Evolutionary conservation across 1,140 invertebrate species (phyloP).

Genomic region (Heterodera schachtii): DNA sequence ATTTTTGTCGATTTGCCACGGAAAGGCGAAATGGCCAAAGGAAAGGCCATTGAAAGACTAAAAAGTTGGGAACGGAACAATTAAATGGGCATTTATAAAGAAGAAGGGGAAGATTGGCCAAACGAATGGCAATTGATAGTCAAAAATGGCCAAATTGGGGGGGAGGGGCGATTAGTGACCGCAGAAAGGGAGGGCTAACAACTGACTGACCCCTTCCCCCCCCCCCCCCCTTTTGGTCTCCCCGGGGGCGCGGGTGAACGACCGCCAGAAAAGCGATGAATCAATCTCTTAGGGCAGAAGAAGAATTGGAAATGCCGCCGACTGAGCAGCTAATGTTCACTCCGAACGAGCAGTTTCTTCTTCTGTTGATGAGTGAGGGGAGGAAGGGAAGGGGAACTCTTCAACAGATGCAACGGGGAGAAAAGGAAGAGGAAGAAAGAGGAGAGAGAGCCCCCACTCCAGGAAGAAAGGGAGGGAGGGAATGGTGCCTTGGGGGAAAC

Average conservation of each 20-base stretch:
- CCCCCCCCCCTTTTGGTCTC: background rate
- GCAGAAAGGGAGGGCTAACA: background rate
- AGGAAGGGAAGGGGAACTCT: no score
- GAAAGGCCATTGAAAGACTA: background rate
- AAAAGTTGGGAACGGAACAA: no score
- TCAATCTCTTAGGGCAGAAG: background rate
- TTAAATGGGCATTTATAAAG: background rate
- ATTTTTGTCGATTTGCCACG: background rate
- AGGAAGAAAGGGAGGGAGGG: background rate
- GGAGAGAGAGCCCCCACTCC: no score
- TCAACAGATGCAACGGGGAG: no score
- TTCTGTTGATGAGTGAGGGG: background rate
- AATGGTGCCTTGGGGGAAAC: background rate
- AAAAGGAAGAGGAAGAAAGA: no score
- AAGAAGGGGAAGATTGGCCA: background rate
- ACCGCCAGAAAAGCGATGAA: background rate
- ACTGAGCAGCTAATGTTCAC: background rate
- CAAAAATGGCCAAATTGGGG: background rate
- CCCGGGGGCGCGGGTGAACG: background rate
- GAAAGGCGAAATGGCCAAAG: background rate
- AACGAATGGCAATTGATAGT: background rate
- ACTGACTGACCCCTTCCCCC: conserved; percentile 1
- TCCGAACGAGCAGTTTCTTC: background rate
- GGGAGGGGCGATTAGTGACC: background rate
- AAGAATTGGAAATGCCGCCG: background rate